These are phyloP conservation scores for Gnathonemus longibarbis DNA, from an alignment of 2,113 vertebrate species.

Conservation along the genomic window DNA sequence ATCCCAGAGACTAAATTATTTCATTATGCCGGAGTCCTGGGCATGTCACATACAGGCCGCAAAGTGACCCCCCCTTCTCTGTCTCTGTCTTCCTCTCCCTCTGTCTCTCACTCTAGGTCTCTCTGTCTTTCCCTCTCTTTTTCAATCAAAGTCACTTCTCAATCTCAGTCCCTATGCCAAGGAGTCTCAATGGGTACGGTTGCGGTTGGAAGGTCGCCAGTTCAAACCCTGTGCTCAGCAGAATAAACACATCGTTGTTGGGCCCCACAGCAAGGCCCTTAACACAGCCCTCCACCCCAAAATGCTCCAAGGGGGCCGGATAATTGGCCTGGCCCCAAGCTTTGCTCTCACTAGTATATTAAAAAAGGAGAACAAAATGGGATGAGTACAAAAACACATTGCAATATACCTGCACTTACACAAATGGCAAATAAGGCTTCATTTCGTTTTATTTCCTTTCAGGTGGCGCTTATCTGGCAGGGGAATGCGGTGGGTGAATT, in stretches of 20 bases:
- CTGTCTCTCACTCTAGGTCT: not conserved
- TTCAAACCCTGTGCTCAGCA: not conserved
- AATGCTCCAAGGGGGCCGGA: not conserved
- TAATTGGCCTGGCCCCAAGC: not conserved
- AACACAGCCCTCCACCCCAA: not conserved
- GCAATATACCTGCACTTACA: not conserved
- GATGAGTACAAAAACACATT: not conserved
- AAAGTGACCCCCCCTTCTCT: not conserved
- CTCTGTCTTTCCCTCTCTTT: not conserved
- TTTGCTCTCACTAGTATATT: not conserved
- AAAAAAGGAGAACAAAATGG: not conserved
- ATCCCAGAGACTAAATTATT: constrained; percentile 4
- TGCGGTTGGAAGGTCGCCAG: not conserved
- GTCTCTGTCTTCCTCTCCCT: not conserved
- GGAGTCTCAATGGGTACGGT: not conserved
- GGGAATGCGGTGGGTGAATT: not conserved
- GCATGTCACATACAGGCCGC: not conserved
- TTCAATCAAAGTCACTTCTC: not conserved
- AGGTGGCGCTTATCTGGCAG: not conserved
- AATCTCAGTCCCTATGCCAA: not conserved
- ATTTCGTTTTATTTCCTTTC: not conserved
- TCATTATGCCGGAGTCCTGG: not conserved
- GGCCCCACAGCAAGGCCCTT: not conserved
- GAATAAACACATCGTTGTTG: not conserved
- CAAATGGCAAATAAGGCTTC: not conserved